Evolutionary conservation across 2,113 vertebrate species (phyloP), one percentile per base, ranked within the genome.

Genomic region (Bothrops jararaca): DNA sequence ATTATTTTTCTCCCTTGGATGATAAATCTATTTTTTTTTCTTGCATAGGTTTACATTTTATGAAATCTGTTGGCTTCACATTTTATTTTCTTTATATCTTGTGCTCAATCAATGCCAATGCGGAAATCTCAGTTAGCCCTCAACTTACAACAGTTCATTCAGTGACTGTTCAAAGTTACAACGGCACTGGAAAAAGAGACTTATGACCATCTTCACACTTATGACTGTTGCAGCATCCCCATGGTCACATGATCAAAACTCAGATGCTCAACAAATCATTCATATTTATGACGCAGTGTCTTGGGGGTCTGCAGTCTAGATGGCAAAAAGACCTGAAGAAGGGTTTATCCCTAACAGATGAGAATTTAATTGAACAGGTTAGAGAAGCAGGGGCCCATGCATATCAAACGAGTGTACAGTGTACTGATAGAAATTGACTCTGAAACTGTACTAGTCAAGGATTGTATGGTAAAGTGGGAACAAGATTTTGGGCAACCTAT

Each of bases 61-160:
- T 92, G 92, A 94, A 94, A 86, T 85, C 86, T 90, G 53, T 90
- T 54, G 26, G 57, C 92, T 94, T 91, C 89, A 56, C 74, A 92
- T 87, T 11, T 39, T 48, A 29, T 93, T 85, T 89, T 85, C 34
- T 50, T 85, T 85, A 6, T 50, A n/a, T 20, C 1, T 58, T 89
- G 64, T 89, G 56, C 24, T 52, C 26, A 29, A 60, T 34, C 52
- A n/a, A 52, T 54, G 34, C 24, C 74, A 50, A 13, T 50, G 85
- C 57, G 39, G 54, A 39, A 64, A 6, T 48, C 20, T 86, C 29
- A 18, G 64, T 29, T 69, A 34, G 64, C n/a, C 26, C 64, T 69
- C 13, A 69, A 69, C 29, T 69, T n/a, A 34, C 29, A 69, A 34
- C 13, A 69, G 4, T 69, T 69, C 26, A 34, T 69, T 69, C 29